A percentile compares a stretch with the other conserved stretches of the same genome.
Evolutionary conservation across 2,113 vertebrate species (phyloP).

Genomic region (Actenoides lindsayi): DNA sequence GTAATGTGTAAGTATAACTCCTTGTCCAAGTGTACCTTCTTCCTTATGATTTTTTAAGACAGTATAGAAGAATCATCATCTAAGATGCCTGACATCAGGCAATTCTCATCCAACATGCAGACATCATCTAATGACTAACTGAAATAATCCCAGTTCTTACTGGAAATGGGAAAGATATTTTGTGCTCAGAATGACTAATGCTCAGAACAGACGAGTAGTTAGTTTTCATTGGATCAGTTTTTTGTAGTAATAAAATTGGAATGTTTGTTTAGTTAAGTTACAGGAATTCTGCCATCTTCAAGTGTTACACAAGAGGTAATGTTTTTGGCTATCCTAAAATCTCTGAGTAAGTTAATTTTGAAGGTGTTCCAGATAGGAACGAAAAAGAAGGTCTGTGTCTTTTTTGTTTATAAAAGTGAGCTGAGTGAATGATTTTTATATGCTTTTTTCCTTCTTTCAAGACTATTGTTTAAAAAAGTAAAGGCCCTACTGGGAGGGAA

Average conservation of each 20-base stretch:
- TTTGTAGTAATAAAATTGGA: background rate
- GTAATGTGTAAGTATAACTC: conserved; percentile 86
- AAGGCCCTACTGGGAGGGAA: conserved; percentile 90
- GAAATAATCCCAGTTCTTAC: background rate
- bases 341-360: background rate
- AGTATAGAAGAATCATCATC: background rate
- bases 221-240: background rate
- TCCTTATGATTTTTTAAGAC: background rate
- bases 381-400: background rate
- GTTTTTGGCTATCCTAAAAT: background rate
- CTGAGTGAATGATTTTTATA: background rate
- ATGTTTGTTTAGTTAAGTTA: background rate
- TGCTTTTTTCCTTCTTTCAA: conserved; percentile 38
- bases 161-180: background rate
- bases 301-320: background rate
- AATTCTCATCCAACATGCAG: background rate
- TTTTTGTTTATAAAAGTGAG: background rate
- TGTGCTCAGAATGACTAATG: background rate
- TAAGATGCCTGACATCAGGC: background rate
- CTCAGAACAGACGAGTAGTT: background rate
- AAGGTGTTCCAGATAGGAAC: background rate
- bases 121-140: background rate
- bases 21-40: background rate
- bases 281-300: background rate
- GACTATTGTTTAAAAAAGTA: conserved; percentile 91